A percentile compares a stretch with the other conserved stretches of the same genome.
Conservation (phyloP, 1,140 invertebrate species). For the Drosophila baimaii region DNA sequence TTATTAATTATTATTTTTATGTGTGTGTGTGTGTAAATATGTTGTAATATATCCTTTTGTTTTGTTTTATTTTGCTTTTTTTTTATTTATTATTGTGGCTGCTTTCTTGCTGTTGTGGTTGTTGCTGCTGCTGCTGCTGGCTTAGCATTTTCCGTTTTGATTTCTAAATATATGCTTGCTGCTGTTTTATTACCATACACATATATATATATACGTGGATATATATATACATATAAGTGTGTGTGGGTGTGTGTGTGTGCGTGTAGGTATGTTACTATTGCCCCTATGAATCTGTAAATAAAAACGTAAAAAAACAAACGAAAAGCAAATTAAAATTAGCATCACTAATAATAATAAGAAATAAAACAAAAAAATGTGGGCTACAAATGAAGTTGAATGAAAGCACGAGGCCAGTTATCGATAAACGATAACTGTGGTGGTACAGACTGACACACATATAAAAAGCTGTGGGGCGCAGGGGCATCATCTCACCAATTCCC, state of each 20-base stretch:
- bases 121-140: conserved; percentile 30
- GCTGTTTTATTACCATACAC: conserved; percentile 25
- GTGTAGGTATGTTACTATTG: conserved; percentile 70
- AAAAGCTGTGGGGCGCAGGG: neutral
- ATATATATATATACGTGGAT: conserved; percentile 33
- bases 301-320: conserved; percentile 45
- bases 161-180: conserved; percentile 38
- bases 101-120: conserved; percentile 24
- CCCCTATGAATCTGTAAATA: conserved; percentile 80
- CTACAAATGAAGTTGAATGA: conserved; percentile 12
- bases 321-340: conserved; percentile 36
- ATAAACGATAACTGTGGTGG: neutral
- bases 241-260: conserved; percentile 45
- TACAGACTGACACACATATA: neutral
- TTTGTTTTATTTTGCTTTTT: neutral
- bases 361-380: conserved; percentile 16
- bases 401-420: neutral
- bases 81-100: conserved; percentile 31
- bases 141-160: conserved; percentile 34
- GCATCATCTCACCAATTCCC: neutral
- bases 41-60: conserved; percentile 11
- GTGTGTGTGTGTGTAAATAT: conserved; percentile 11
- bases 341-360: conserved; percentile 7
- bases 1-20: conserved; percentile 16
- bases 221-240: conserved; percentile 38